Evolutionary conservation across 1,140 invertebrate genomes (phyloP).

Genomic region (Drosophila insularis): DNA sequence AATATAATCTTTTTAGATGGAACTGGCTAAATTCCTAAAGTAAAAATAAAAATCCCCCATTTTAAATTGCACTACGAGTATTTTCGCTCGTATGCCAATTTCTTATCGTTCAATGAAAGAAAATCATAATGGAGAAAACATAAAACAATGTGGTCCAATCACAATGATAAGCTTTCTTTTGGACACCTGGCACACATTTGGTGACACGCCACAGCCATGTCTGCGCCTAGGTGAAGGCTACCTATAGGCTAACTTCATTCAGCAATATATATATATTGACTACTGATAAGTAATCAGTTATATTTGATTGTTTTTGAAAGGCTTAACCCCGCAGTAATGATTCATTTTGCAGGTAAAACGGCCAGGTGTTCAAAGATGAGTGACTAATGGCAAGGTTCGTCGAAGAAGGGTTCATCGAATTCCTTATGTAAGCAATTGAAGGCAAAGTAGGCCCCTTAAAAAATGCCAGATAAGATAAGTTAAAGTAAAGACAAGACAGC

Average conservation of each 20-base stretch:
- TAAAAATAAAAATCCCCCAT: neutral
- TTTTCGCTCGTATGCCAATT: neutral
- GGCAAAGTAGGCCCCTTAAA: neutral
- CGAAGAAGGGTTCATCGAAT: slow-evolving; percentile 12
- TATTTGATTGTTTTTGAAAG: neutral
- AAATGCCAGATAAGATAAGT: slow-evolving; percentile 35
- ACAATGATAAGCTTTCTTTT: slow-evolving; percentile 55
- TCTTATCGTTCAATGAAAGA: neutral
- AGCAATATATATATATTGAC: slow-evolving; percentile 34
- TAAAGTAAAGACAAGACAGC: neutral
- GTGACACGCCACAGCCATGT: slow-evolving; percentile 4
- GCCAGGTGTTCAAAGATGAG: slow-evolving; percentile 44
- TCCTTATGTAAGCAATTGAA: slow-evolving; percentile 40
- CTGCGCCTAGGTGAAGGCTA: neutral
- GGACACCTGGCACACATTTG: slow-evolving; percentile 39
- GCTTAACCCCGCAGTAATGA: slow-evolving; percentile 30
- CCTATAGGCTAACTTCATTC: slow-evolving; percentile 25
- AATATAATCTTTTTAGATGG: no score
- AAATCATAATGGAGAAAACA: neutral
- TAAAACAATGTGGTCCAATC: neutral
- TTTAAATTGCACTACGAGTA: neutral
- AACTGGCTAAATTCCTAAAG: no score
- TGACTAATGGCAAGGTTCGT: slow-evolving; percentile 37
- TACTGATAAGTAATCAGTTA: slow-evolving; percentile 34
- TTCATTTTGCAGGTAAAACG: slow-evolving; percentile 33